Conservation (phyloP, 92 coral and sea anemone genomes). For the Parazoanthus darwini region DNA sequence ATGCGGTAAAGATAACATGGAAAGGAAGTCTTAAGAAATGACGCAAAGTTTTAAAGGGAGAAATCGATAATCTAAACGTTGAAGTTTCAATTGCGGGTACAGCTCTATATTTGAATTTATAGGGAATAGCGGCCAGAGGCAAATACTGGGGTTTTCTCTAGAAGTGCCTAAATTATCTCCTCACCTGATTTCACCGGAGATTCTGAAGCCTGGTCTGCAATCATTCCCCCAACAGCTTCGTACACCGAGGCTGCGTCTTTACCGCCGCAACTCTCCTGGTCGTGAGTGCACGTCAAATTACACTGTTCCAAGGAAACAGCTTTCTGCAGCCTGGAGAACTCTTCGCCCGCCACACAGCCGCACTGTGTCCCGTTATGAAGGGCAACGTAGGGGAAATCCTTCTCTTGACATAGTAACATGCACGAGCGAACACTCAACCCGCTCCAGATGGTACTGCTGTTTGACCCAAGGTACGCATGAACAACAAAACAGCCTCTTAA, state of each 20-base stretch:
- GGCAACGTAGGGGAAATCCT: conserved; percentile 54
- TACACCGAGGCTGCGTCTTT: conserved; percentile 62
- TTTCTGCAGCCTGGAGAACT: conserved; percentile 48
- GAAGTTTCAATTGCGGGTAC: background rate
- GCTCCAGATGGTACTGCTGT: conserved; percentile 64
- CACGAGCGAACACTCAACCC: conserved; percentile 73
- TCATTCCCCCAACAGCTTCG: conserved; percentile 51
- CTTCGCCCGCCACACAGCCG: conserved; percentile 60
- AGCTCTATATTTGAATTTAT: background rate
- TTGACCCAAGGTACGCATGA: conserved; percentile 67
- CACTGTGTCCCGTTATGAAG: conserved; percentile 78
- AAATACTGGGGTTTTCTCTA: too few relatives aligned
- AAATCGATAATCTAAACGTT: too few relatives aligned
- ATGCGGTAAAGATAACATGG: too few relatives aligned
- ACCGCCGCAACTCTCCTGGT: conserved; percentile 74
- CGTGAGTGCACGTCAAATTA: conserved; percentile 50
- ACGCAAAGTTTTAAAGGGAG: too few relatives aligned
- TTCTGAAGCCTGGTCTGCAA: conserved; percentile 42
- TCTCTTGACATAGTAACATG: conserved; percentile 71
- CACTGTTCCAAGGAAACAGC: conserved; percentile 55
- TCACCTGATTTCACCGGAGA: conserved; percentile 33
- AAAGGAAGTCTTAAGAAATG: too few relatives aligned
- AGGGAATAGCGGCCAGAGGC: too few relatives aligned
- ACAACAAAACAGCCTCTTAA: conserved; percentile 74
- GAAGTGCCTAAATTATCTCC: background rate